phyloP scores from a whole-genome alignment of 2,113 vertebrate genomes.

The Amphilophus citrinellus region DNA sequence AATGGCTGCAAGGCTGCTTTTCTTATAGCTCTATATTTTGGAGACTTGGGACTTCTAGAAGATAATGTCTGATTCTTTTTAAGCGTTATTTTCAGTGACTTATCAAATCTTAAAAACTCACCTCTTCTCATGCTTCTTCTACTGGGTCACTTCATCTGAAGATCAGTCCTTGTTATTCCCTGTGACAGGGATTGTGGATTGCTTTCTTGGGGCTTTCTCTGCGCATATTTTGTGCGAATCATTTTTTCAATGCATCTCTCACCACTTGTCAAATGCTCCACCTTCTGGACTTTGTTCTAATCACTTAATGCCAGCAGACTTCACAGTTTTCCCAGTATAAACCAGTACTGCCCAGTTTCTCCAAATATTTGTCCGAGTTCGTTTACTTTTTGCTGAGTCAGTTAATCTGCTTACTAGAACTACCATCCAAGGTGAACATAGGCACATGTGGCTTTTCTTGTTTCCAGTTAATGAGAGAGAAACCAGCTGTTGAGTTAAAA shows the following conservation, averaged over 20 bases:
- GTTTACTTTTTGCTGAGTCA: background rate
- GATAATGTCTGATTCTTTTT: background rate
- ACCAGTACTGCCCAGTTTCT: background rate
- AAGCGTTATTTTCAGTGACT: background rate
- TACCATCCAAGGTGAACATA: background rate
- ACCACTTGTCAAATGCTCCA: background rate
- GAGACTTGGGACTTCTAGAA: background rate
- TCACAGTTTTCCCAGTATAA: background rate
- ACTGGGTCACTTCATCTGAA: background rate
- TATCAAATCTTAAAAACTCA: background rate
- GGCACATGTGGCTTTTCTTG: background rate
- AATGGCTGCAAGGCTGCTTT: background rate
- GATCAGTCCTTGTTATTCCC: background rate
- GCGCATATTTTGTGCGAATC: background rate
- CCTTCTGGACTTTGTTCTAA: rapidly evolving
- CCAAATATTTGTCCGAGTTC: conserved; percentile 2
- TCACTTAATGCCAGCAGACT: conserved; percentile 15
- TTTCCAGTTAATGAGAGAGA: background rate
- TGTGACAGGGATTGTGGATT: background rate
- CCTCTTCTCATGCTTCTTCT: background rate
- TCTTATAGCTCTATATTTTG: background rate
- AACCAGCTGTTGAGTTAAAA: background rate
- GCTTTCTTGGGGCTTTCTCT: background rate
- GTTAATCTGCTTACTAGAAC: background rate
- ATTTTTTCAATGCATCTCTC: conserved; percentile 17